A percentile compares a stretch with the other conserved stretches of the same genome.
phyloP scores from a whole-genome alignment of 2,888 invertebrate species.

The Mythimna impura region DNA sequence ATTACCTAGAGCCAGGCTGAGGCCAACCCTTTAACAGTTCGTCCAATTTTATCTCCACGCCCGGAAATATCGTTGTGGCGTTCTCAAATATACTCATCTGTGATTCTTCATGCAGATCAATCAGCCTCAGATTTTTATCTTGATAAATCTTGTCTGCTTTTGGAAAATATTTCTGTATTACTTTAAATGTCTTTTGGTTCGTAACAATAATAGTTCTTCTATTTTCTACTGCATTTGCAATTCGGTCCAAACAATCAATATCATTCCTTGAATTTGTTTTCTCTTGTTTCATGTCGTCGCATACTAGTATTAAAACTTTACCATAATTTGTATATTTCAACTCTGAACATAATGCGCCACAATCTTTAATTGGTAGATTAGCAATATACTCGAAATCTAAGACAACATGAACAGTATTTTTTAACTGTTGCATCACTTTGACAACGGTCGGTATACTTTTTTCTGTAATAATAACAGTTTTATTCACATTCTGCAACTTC shows the following conservation, averaged over 20 bases:
- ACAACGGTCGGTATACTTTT: not conserved
- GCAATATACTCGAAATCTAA: not conserved
- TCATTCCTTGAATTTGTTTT: not conserved
- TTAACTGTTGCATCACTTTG: not conserved
- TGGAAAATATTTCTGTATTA: conserved; percentile 21
- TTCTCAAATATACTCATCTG: conserved; percentile 1
- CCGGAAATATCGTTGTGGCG: conserved; percentile 7
- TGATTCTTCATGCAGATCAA: conserved; percentile 20
- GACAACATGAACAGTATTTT: not conserved
- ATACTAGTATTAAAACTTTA: not conserved
- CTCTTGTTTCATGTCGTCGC: not conserved
- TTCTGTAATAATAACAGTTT: not conserved
- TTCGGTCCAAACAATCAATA: not conserved
- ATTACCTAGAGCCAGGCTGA: not conserved
- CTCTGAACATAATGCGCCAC: not conserved
- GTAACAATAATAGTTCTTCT: conserved; percentile 21
- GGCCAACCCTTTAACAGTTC: not conserved
- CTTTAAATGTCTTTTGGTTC: not conserved
- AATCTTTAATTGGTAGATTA: not conserved
- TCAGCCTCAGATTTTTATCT: conserved; percentile 15
- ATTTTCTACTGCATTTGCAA: conserved; percentile 1
- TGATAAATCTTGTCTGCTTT: not conserved
- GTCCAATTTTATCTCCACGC: not conserved
- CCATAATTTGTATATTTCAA: not conserved
- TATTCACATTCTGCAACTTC: not conserved